Evolutionary conservation across 2,888 invertebrate species (phyloP).

Genomic region (Ernsta delagoae): DNA sequence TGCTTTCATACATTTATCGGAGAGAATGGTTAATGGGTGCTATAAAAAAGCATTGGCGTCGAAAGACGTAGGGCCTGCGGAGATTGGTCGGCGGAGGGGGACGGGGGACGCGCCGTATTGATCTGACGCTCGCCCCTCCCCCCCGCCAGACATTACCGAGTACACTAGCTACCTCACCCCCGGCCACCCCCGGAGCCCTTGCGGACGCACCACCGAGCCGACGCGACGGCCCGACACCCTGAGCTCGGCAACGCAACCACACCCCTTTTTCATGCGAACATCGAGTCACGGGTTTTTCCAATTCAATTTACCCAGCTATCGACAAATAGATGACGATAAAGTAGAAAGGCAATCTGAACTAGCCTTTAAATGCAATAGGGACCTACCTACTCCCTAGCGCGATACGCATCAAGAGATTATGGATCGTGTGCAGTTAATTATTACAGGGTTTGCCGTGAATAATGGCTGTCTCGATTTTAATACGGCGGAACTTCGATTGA

Average conservation of each 20-base stretch:
- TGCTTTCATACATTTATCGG: constrained; percentile 79
- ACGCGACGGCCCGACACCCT: constrained; percentile 53
- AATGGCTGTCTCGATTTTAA: constrained; percentile 6
- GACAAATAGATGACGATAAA: constrained; percentile 49
- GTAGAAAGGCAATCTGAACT: constrained; percentile 16
- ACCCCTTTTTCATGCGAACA: constrained; percentile 77
- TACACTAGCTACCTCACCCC: constrained; percentile 60
- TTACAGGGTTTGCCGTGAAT: constrained; percentile 18
- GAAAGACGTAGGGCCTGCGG: constrained; percentile 82
- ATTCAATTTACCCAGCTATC: constrained; percentile 73
- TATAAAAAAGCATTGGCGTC: constrained; percentile 82
- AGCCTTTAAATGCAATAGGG: constrained; percentile 15
- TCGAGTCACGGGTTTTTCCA: constrained; percentile 83
- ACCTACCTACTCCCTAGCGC: not conserved
- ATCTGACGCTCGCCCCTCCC: constrained; percentile 50
- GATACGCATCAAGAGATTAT: constrained; percentile 25
- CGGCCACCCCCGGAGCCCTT: constrained; percentile 40
- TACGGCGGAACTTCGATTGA: constrained; percentile 44
- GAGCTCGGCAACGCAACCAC: constrained; percentile 74
- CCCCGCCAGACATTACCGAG: constrained; percentile 74
- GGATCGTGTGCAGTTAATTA: constrained; percentile 23
- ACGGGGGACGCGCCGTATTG: constrained; percentile 60
- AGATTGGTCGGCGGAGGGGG: constrained; percentile 69
- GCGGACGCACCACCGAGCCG: no score
- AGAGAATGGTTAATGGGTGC: constrained; percentile 77